A percentile compares a stretch with the other conserved stretches of the same genome.
Conservation (phyloP, 2,113 vertebrate genomes). For the Cairina moschata region DNA sequence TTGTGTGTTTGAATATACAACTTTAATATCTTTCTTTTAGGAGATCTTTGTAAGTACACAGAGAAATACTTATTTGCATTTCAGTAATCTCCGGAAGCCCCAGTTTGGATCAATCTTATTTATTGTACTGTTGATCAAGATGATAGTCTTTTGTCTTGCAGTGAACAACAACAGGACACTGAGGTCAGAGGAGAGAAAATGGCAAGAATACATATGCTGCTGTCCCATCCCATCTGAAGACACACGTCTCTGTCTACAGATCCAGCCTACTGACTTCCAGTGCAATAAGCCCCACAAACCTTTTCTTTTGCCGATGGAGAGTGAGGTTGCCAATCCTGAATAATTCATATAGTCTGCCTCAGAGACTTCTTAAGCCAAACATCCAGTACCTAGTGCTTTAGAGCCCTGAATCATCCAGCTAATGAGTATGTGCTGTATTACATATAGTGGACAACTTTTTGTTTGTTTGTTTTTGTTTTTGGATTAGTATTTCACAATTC, state of each 20-base stretch:
- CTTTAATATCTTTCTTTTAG: neutral
- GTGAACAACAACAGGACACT: neutral
- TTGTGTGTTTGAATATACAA: neutral
- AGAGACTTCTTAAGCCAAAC: neutral
- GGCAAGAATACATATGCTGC: neutral
- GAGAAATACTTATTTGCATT: neutral
- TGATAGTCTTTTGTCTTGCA: neutral
- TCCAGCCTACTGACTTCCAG: neutral
- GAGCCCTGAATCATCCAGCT: neutral
- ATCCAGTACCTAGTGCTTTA: neutral
- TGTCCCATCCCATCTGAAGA: neutral
- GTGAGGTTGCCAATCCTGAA: neutral
- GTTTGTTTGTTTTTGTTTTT: neutral
- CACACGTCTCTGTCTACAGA: neutral
- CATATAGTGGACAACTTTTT: neutral
- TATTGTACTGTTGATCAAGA: neutral
- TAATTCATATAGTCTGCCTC: neutral
- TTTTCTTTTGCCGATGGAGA: neutral
- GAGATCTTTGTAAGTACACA: neutral
- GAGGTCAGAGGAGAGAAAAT: neutral
- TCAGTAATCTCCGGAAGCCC: neutral
- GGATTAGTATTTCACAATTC: neutral
- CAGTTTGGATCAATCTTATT: neutral
- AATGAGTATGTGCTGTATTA: neutral
- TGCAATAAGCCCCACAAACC: neutral